Base-by-base conservation (phyloP, 2,888 invertebrate species). In the Anoplius nigerrimus region DNA sequence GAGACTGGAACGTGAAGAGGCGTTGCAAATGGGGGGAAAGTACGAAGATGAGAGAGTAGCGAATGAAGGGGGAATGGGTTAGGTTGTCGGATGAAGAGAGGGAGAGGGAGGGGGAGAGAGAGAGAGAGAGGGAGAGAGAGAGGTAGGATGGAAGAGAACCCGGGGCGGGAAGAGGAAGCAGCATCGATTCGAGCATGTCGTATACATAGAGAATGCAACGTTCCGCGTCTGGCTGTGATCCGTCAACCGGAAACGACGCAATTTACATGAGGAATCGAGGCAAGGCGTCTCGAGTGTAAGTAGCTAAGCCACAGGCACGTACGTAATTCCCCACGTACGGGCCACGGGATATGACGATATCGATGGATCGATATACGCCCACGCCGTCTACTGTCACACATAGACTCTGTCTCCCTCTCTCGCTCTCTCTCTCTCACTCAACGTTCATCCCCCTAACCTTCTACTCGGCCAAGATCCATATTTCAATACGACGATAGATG, bases 231-330 rank as follows among this genome's bases (percentile, higher is more conserved):
- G 82, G 75, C 82, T 84, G 82, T 83, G 84, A 84, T 84, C 84
- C 82, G 83, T 82, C 84, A 84, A 80, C 76, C 83, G 83, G 83
- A 84, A 84, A 84, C 84, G 82, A 82, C 84, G 84, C 84, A 84
- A 84, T 84, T 84, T 84, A 83, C 84, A 84, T 84, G 84, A 84
- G 84, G 79, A 84, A 84, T 83, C 81, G 80, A 71, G 76, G 77
- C 74, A 75, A 78, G 76, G 75, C 76, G 77, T 80, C 80, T 73
- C 73, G 66, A 78, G 78, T 79, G 75, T 80, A 82, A 83, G 79
- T 80, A 76, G 79, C 75, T 80, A 79, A 79, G 72, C 82, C 81
- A 73, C 80, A 77, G 75, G 73, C 75, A 74, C 74, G 75, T 75
- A 77, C 68, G 70, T 73, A 77, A 78, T 77, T 76, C 66, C 68